Conservation (phyloP, 2,888 invertebrate genomes). For the Arrhopalites spinosus region DNA sequence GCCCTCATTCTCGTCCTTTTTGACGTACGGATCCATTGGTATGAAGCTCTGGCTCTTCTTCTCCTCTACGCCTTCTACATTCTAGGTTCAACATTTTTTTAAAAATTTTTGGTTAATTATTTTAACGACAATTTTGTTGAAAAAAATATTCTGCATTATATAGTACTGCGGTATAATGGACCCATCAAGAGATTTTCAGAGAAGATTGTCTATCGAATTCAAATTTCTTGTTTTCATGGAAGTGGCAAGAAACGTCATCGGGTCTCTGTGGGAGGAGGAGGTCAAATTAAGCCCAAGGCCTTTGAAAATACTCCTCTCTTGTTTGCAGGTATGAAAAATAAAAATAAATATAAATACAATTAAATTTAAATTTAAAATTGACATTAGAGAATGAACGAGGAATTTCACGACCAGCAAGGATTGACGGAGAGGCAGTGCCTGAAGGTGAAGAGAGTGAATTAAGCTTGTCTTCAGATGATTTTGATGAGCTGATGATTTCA, state of each 20-base stretch:
- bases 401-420: slow-evolving; percentile 8
- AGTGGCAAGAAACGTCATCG: slow-evolving; percentile 2
- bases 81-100: slow-evolving; percentile 43
- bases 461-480: slow-evolving; percentile 36
- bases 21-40: slow-evolving; percentile 79
- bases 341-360: not conserved
- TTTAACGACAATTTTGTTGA: not conserved
- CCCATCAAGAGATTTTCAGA: not conserved
- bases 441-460: not conserved
- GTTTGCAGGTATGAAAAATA: slow-evolving; percentile 18
- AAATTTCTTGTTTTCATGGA: not conserved
- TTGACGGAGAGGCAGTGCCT: slow-evolving; percentile 21
- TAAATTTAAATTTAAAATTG: not conserved
- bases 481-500: slow-evolving; percentile 40
- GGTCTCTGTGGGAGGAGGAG: not conserved
- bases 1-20: slow-evolving; percentile 74
- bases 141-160: not conserved
- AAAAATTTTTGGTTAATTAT: not conserved
- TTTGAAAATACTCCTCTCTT: slow-evolving; percentile 36
- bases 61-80: slow-evolving; percentile 74
- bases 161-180: not conserved
- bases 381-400: slow-evolving; percentile 37
- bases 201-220: not conserved
- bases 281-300: not conserved
- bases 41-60: slow-evolving; percentile 75